Evolutionary conservation across 2,888 invertebrate genomes (phyloP).

Genomic region (Oxycera nigricornis): DNA sequence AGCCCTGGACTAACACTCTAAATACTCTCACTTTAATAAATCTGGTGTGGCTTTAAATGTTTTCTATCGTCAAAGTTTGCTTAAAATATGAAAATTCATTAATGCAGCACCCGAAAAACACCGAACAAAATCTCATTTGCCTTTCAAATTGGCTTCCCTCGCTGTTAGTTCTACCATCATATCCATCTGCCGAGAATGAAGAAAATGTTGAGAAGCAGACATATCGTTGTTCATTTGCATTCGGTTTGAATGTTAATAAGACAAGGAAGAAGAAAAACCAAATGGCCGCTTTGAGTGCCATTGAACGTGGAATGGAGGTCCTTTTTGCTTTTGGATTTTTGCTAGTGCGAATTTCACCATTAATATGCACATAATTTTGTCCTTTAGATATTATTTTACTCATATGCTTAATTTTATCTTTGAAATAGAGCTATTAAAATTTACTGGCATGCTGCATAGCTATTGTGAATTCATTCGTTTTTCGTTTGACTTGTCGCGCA

Average conservation of each 20-base stretch:
- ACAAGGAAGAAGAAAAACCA: slow-evolving; percentile 5
- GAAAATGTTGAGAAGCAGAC: slow-evolving; percentile 11
- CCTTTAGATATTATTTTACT: slow-evolving; percentile 25
- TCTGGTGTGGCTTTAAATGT: slow-evolving; percentile 26
- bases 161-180: not conserved
- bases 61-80: slow-evolving; percentile 19
- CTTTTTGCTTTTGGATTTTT: slow-evolving; percentile 17
- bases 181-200: slow-evolving; percentile 16
- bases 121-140: slow-evolving; percentile 35
- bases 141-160: slow-evolving; percentile 14
- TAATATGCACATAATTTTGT: slow-evolving; percentile 30
- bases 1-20: not conserved
- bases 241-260: not conserved
- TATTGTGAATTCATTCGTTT: slow-evolving; percentile 19
- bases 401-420: slow-evolving; percentile 35
- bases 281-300: slow-evolving; percentile 12
- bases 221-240: slow-evolving; percentile 4
- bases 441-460: slow-evolving; percentile 23
- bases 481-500: not conserved
- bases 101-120: slow-evolving; percentile 37
- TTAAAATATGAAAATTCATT: slow-evolving; percentile 39
- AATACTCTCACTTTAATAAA: slow-evolving; percentile 30
- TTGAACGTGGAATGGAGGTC: not conserved
- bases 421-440: slow-evolving; percentile 29
- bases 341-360: slow-evolving; percentile 16